phyloP scores from a whole-genome alignment of 1,140 invertebrate species.

The Drosophila cardini region DNA sequence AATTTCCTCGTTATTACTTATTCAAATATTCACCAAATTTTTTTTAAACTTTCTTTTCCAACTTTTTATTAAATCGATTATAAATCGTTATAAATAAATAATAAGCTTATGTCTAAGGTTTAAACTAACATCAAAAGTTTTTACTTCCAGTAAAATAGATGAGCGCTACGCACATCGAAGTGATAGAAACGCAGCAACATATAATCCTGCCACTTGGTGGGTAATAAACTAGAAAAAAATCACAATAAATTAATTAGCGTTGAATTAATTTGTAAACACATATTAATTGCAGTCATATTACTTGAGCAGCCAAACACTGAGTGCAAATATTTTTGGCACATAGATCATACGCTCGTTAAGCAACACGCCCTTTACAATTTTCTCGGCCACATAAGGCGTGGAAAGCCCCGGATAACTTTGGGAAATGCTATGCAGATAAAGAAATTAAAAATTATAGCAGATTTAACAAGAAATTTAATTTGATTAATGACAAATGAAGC shows the following conservation, averaged over 20 bases:
- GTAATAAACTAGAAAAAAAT: conserved; percentile 60
- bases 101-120: conserved; percentile 23
- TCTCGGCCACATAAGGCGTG: conserved; percentile 76
- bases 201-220: conserved; percentile 83
- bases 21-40: too few relatives aligned
- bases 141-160: conserved; percentile 79
- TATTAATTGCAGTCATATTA: conserved; percentile 45
- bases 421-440: conserved; percentile 57
- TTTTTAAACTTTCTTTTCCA: neutral
- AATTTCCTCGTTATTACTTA: too few relatives aligned
- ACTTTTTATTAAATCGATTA: conserved; percentile 11
- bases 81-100: conserved; percentile 35
- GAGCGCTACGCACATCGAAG: conserved; percentile 76
- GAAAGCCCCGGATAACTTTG: conserved; percentile 77
- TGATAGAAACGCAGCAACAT: conserved; percentile 76
- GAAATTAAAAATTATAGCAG: conserved; percentile 15
- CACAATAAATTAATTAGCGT: conserved; percentile 20
- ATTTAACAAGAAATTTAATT: conserved; percentile 1
- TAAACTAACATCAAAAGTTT: conserved; percentile 11
- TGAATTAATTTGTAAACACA: neutral
- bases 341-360: conserved; percentile 80
- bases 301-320: conserved; percentile 80
- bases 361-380: conserved; percentile 77
- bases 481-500: neutral
- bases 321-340: conserved; percentile 82